Evolutionary conservation across 2,888 invertebrate species (phyloP).

Genomic region (Choristoneura rosaceana): DNA sequence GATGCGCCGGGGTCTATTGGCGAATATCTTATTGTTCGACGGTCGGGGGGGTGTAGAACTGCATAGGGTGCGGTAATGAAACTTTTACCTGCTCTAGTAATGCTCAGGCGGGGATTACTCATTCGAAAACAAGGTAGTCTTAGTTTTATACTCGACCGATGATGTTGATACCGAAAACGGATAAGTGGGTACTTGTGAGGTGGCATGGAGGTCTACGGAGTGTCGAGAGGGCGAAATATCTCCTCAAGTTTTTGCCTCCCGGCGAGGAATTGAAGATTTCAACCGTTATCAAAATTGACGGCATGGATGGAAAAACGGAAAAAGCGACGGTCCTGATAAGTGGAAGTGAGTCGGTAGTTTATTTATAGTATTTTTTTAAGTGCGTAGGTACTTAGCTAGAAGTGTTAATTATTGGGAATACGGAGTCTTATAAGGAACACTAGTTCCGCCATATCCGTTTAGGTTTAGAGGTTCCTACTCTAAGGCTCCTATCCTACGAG

Average conservation of each 20-base stretch:
- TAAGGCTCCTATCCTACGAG: too few species aligned
- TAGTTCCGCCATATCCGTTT: too few species aligned
- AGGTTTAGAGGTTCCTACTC: too few species aligned
- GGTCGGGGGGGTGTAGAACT: conserved; percentile 72
- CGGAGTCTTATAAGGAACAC: too few species aligned
- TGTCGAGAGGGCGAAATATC: conserved; percentile 55
- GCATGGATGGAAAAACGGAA: conserved; percentile 52
- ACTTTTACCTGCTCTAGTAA: conserved; percentile 72
- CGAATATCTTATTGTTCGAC: conserved; percentile 75
- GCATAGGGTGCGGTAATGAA: conserved; percentile 75
- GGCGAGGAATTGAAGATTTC: conserved; percentile 53
- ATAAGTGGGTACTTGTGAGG: conserved; percentile 69
- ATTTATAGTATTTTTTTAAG: neutral
- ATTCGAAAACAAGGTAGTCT: conserved; percentile 25
- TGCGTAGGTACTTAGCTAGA: too few species aligned
- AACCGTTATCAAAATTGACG: conserved; percentile 51
- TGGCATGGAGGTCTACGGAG: conserved; percentile 60
- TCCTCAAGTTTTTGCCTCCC: conserved; percentile 48
- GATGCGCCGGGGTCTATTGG: conserved; percentile 60
- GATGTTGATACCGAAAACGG: conserved; percentile 53
- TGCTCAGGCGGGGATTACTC: conserved; percentile 39
- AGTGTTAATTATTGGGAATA: too few species aligned
- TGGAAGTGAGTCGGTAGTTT: conserved; percentile 60
- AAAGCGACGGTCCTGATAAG: conserved; percentile 56
- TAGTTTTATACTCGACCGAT: conserved; percentile 25